Evolutionary conservation across 2,888 invertebrate genomes (phyloP).

Genomic region (Metallyticus violacea): DNA sequence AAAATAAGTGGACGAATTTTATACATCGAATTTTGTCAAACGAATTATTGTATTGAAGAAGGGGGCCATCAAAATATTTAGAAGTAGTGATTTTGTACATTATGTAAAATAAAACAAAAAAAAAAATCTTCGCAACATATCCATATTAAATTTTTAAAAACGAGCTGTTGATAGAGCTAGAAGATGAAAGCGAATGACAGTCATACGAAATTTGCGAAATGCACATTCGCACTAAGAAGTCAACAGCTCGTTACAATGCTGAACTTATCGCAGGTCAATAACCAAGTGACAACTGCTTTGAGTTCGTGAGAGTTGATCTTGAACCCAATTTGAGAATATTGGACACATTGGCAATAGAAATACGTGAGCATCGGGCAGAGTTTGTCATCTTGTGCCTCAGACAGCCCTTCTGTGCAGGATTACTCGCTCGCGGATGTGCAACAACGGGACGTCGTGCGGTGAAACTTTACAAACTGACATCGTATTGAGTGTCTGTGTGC

Average conservation of each 20-base stretch:
- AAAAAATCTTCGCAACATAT: background rate
- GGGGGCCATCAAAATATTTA: constrained; percentile 17
- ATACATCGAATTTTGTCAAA: background rate
- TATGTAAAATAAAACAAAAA: background rate
- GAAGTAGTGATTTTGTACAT: background rate
- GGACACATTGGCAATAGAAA: too few species aligned
- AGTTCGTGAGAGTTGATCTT: too few species aligned
- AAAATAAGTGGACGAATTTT: background rate
- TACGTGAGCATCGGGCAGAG: too few species aligned
- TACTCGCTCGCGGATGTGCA: too few species aligned
- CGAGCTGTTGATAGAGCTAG: background rate
- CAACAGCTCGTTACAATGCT: background rate
- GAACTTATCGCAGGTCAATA: background rate
- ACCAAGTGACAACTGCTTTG: background rate
- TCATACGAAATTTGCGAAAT: background rate
- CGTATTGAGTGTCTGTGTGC: background rate
- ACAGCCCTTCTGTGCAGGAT: too few species aligned
- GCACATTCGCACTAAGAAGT: background rate
- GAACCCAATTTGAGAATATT: too few species aligned
- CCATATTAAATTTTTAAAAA: background rate
- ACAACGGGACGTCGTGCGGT: too few species aligned
- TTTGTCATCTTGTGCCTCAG: too few species aligned
- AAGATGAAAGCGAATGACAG: background rate
- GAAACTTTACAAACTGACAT: too few species aligned
- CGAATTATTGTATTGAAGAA: constrained; percentile 4